Conservation (phyloP, 2,797 vertebrate species). For the Eupleurogrammus muticus region DNA sequence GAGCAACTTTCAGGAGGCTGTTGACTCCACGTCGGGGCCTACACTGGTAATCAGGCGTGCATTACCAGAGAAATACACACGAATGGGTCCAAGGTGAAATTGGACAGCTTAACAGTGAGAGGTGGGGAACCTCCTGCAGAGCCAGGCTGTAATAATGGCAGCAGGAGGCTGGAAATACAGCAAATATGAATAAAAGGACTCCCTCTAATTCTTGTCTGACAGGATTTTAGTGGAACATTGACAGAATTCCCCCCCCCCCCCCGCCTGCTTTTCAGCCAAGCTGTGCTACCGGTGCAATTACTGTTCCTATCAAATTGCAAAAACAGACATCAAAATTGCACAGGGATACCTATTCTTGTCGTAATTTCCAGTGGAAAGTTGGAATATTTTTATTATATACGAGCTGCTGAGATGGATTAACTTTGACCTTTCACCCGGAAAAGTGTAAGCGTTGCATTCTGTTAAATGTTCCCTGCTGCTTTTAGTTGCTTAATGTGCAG, state of each 20-base stretch:
- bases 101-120: constrained; percentile 30
- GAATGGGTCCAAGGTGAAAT: constrained; percentile 40
- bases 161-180: constrained; percentile 14
- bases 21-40: constrained; percentile 45
- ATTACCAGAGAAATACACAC: constrained; percentile 33
- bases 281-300: background rate
- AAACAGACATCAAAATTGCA: too few species aligned
- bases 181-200: constrained; percentile 20
- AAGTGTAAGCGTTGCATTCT: too few species aligned
- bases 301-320: too few species aligned
- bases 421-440: too few species aligned
- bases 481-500: too few species aligned
- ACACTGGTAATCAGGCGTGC: constrained; percentile 24
- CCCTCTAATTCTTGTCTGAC: constrained; percentile 5
- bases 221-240: constrained; percentile 3
- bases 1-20: constrained; percentile 27
- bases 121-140: constrained; percentile 15
- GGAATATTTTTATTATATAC: too few species aligned
- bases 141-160: constrained; percentile 30
- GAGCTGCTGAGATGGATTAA: too few species aligned
- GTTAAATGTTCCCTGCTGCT: too few species aligned
- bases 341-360: too few species aligned
- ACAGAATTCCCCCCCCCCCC: background rate
- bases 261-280: background rate
- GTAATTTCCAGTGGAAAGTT: too few species aligned